Evolutionary conservation across 2,888 invertebrate species (phyloP), one percentile per base, ranked within the genome.

Genomic region (Platycnemis pennipes): DNA sequence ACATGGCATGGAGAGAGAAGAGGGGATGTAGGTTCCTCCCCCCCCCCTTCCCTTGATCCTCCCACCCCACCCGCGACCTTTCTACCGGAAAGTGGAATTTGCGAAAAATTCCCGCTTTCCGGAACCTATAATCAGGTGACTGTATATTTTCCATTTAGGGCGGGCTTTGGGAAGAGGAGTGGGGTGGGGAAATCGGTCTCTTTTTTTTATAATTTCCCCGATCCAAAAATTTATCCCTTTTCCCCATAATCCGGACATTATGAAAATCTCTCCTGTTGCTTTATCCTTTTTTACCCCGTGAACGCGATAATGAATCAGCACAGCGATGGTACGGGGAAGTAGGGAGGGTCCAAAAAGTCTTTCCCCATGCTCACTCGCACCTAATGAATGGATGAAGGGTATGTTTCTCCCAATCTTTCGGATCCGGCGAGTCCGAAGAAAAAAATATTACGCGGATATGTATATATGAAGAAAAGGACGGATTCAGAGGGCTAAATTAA

Each of bases 111-210:
- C 44, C 91, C 44, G 42, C 63, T 63, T 26, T 37, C 22, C 77
- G 77, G 37, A 37, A 37, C n/a, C 63, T 44, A 91, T 91, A 91
- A 91, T 91, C 91, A 91, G 91, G 69, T 91, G 91, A 91, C n/a
- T 63, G 91, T 91, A 91, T 91, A 91, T 91, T 87, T 87, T 63
- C 91, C 77, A 77, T 77, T 77, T 77, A 77, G 37, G 77, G 31
- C 11, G 37, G 37, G 31, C 63, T 16, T 77, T 77, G 37, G 77
- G 31, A 22, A 16, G 77, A 13, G 22, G 69, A 69, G 69, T 16
- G 49, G 69, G 31, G 22, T 11, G 69, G 31, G n/a, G 37, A 37
- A 31, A n/a, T 37, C 13, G 11, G 26, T 13, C 16, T 77, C 37
- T 77, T 8, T 77, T 77, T 22, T 56, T 56, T n/a, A n/a, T 49